Conservation (phyloP, 2,888 invertebrate genomes). For the Carterocephalus palaemon region DNA sequence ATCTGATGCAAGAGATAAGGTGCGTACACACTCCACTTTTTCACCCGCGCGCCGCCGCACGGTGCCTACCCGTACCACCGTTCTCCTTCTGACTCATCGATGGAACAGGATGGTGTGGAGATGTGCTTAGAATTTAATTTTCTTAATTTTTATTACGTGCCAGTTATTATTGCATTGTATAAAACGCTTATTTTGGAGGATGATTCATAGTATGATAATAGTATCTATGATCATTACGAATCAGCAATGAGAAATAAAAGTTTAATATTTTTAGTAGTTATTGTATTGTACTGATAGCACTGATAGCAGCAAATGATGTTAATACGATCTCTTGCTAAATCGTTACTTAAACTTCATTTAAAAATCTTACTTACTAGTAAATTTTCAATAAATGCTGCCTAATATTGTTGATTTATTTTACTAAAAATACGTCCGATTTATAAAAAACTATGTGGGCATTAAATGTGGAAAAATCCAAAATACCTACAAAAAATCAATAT, state of each 20-base stretch:
- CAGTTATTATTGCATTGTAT: no score
- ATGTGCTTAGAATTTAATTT: slow-evolving; percentile 18
- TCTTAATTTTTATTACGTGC: neutral
- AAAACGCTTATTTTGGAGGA: neutral
- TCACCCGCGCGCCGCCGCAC: slow-evolving; percentile 60
- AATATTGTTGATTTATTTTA: no score
- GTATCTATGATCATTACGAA: no score
- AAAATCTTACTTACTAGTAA: neutral
- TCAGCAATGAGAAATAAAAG: no score
- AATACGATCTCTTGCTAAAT: neutral
- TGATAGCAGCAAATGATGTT: no score
- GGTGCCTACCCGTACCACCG: slow-evolving; percentile 67
- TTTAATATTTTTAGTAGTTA: neutral
- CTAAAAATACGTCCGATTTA: no score
- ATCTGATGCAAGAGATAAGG: slow-evolving; percentile 77
- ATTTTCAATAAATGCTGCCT: neutral
- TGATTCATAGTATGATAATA: slow-evolving; percentile 4
- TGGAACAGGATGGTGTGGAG: slow-evolving; percentile 47
- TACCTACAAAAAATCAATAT: no score
- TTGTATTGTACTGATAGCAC: no score
- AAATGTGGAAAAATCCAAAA: no score
- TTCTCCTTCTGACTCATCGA: slow-evolving; percentile 68
- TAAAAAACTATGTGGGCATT: no score
- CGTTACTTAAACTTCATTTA: neutral
- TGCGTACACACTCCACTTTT: slow-evolving; percentile 59